Conservation (phyloP, 2,113 vertebrate genomes). For the Calypte anna region DNA sequence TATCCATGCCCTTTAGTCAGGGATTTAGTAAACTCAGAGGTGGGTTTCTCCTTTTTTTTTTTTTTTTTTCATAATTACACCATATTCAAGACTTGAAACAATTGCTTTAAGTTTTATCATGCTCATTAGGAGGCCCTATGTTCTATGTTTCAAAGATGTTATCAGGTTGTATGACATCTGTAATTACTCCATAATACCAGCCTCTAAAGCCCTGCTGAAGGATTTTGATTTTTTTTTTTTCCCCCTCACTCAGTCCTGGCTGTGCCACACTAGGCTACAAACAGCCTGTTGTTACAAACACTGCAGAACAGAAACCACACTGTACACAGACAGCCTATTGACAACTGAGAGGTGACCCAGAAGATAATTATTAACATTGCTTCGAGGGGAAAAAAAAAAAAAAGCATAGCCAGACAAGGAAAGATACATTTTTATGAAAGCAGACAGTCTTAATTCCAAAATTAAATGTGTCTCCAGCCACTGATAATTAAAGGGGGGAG, state of each 20-base stretch:
- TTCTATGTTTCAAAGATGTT: neutral
- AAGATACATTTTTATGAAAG: constrained; percentile 46
- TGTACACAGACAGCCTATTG: constrained; percentile 27
- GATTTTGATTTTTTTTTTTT: neutral
- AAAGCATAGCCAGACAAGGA: neutral
- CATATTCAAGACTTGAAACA: neutral
- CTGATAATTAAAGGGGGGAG: constrained; percentile 15
- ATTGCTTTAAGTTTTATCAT: neutral
- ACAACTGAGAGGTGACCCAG: constrained; percentile 24
- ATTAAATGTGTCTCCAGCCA: constrained; percentile 49
- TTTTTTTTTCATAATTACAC: neutral
- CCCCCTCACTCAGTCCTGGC: neutral
- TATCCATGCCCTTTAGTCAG: neutral
- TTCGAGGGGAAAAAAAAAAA: neutral
- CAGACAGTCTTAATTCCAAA: constrained; percentile 52
- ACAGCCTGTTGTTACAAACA: constrained; percentile 54
- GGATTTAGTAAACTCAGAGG: neutral
- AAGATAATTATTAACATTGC: constrained; percentile 38
- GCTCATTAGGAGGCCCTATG: constrained; percentile 16
- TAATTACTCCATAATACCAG: constrained; percentile 19
- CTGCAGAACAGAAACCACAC: neutral
- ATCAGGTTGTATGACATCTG: neutral
- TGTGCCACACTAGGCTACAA: constrained; percentile 12
- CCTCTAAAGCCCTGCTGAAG: neutral
- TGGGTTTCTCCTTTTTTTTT: neutral